Conservation (phyloP, 2,113 vertebrate species). For the Callorhinus ursinus region DNA sequence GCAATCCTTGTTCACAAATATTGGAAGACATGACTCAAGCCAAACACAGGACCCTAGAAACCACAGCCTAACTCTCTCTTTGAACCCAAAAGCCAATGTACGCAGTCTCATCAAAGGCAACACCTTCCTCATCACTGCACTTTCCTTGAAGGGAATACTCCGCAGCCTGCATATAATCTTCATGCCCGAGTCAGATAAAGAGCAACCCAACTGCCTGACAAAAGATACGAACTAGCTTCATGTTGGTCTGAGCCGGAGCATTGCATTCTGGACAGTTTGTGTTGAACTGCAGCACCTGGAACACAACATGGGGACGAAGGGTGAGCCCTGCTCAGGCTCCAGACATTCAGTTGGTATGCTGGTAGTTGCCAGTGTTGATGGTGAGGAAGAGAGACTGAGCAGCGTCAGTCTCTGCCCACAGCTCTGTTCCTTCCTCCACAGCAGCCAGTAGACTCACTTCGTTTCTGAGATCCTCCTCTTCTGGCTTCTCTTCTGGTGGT, state of each 20-base stretch:
- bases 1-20: not conserved
- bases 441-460: slow-evolving; percentile 85
- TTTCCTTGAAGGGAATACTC: not conserved
- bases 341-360: not conserved
- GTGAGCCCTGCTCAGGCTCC: not conserved
- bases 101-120: not conserved
- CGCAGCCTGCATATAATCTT: not conserved
- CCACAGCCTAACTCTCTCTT: not conserved
- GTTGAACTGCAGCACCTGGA: slow-evolving; percentile 92
- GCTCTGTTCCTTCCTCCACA: not conserved
- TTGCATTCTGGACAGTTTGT: slow-evolving; percentile 98
- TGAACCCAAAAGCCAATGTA: not conserved
- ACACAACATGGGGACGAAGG: rapidly evolving
- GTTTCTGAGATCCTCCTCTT: slow-evolving; percentile 88
- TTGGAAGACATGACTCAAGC: not conserved
- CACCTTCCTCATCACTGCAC: not conserved
- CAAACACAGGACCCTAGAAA: not conserved
- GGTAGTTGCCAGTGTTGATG: not conserved
- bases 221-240: slow-evolving; percentile 98
- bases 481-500: slow-evolving; percentile 69
- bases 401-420: not conserved
- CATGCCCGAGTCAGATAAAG: not conserved
- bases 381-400: not conserved
- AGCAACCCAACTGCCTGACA: not conserved
- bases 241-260: slow-evolving; percentile 93